Evolutionary conservation across 2,113 vertebrate species (phyloP), one percentile per base, ranked within the genome.

Genomic region (Eudorcas thomsonii): DNA sequence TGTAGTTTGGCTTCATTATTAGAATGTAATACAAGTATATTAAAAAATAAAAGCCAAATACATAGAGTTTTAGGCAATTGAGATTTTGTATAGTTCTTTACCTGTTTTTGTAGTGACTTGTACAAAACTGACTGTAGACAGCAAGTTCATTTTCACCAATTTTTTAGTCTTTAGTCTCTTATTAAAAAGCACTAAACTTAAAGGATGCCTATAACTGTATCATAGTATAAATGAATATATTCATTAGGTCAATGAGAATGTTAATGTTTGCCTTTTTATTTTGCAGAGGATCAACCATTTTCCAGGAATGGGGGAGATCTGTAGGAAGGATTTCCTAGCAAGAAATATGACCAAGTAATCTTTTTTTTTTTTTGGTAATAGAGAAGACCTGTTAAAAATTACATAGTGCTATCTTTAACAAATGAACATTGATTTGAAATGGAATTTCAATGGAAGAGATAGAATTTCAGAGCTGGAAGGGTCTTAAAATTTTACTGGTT

Each of bases 271-370:
- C 97, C 36, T 98, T 99, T 98, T 98, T 98, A 96, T 98, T 98
- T 98, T 97, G 98, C 98, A 99, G 99, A 99, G 99, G 99, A 99
- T 99, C 99, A 99, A 99, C 99, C 99, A 99, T 99, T 99, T 99
- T 98, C 99, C 99, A 97, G 99, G 99, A 98, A 99, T 99, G 99
- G 99, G 99, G 26, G 99, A 99, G 99, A 99, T 99, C 99, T 99
- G 99, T 99, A 99, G 99, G 87, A 99, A 99, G 99, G 99, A 99
- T 99, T 99, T 99, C 98, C 99, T 99, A 94, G 99, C 99, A 98
- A 99, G 99, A 99, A 99, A 99, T 99, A 99, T 99, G 99, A 99
- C 99, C 98, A 99, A 99, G 99, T 99, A 99, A 99, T 99, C 98
- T 92, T 83, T 98, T 94, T 98, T 94, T 98, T 98, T 88, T n/a